A percentile compares a stretch with the other conserved stretches of the same genome.
phyloP scores from a whole-genome alignment of 2,113 vertebrate species.

The Cynoglossus semilaevis region DNA sequence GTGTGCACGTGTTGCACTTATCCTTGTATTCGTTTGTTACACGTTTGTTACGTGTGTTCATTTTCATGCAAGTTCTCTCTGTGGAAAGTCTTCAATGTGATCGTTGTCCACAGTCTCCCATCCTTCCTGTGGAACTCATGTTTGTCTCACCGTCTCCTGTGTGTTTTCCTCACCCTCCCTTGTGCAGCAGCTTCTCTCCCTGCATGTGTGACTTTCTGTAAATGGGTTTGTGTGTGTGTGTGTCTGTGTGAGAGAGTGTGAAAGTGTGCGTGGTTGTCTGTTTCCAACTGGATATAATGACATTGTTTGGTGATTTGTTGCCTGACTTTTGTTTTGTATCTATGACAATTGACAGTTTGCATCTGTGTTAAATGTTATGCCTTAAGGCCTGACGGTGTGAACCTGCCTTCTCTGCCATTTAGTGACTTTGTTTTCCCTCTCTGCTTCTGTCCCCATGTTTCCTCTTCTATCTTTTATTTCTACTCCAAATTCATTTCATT shows the following conservation, averaged over 20 bases:
- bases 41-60: not conserved
- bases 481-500: not conserved
- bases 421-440: constrained; percentile 38
- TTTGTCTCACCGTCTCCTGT: constrained; percentile 39
- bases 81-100: constrained; percentile 10
- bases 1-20: constrained; percentile 37
- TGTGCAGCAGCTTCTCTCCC: constrained; percentile 39
- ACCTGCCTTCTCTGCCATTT: constrained; percentile 13
- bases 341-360: constrained; percentile 43
- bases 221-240: constrained; percentile 24
- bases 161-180: constrained; percentile 14
- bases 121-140: constrained; percentile 36
- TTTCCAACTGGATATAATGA: constrained; percentile 30
- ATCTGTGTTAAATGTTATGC: constrained; percentile 62
- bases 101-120: constrained; percentile 27
- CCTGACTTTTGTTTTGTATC: constrained; percentile 59
- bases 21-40: constrained; percentile 1
- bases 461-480: constrained; percentile 10
- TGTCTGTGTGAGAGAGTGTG: constrained; percentile 11
- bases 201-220: constrained; percentile 56
- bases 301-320: constrained; percentile 52
- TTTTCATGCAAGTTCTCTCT: constrained; percentile 21
- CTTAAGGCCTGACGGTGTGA: constrained; percentile 31
- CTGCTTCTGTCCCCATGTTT: constrained; percentile 14
- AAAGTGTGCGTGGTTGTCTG: constrained; percentile 22